Conservation (phyloP, 2,113 vertebrate species). For the Phocoena phocoena region DNA sequence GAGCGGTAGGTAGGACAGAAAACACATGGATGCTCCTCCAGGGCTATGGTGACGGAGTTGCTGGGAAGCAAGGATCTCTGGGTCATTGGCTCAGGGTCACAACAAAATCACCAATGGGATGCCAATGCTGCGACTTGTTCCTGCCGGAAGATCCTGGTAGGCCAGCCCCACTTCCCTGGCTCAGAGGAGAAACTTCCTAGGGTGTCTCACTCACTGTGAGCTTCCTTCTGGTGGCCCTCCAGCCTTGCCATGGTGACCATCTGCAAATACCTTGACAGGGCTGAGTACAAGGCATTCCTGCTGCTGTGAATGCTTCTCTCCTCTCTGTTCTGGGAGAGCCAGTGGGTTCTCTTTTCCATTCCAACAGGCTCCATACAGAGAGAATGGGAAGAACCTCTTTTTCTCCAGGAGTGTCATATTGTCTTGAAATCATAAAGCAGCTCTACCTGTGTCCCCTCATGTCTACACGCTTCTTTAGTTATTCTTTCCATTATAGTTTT, state of each 20-base stretch:
- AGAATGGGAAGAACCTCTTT: neutral
- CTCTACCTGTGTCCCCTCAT: neutral
- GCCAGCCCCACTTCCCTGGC: too few relatives aligned
- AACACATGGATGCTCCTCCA: neutral
- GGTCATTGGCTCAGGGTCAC: neutral
- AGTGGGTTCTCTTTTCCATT: neutral
- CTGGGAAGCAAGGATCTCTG: too few relatives aligned
- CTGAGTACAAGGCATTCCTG: neutral
- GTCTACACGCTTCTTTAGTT: neutral
- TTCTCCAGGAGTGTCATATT: neutral
- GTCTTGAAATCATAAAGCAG: neutral
- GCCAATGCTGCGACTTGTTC: neutral
- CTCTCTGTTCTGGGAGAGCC: neutral
- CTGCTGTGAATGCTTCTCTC: neutral
- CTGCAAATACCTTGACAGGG: neutral
- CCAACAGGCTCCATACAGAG: neutral
- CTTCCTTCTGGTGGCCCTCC: neutral
- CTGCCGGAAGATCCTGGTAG: neutral
- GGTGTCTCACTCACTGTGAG: too few relatives aligned
- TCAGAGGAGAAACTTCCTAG: neutral
- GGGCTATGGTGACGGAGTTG: neutral
- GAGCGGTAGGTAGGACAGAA: neutral
- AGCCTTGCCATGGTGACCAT: neutral
- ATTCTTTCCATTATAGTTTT: neutral
- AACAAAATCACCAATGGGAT: fast-evolving